Percentiles rank a stretch among this genome's conserved stretches.
These are phyloP conservation scores for Gisinianus flammeolus DNA, from an alignment of 2,888 invertebrate genomes.

Conservation along the genomic window DNA sequence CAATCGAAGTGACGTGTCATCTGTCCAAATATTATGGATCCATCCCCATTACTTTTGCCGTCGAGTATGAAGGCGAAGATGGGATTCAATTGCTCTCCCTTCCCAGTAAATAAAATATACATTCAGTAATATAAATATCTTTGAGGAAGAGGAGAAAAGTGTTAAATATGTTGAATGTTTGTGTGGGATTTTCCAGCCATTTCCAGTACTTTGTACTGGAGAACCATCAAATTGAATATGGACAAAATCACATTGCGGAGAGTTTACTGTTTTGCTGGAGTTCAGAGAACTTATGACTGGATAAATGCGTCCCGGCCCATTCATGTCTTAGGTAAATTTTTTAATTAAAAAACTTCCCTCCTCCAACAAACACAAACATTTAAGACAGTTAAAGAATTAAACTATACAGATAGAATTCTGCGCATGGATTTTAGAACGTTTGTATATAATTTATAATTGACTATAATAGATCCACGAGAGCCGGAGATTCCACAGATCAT, in stretches of 20 bases:
- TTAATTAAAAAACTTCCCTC: too few species aligned
- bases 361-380: too few species aligned
- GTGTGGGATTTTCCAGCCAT: not conserved
- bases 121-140: not conserved
- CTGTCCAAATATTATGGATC: not conserved
- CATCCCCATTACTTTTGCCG: not conserved
- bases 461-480: too few species aligned
- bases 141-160: not conserved
- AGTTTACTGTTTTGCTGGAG: not conserved
- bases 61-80: not conserved
- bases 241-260: not conserved
- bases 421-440: too few species aligned
- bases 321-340: not conserved
- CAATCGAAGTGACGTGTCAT: not conserved
- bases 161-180: not conserved
- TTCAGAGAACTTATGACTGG: not conserved
- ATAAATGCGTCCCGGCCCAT: not conserved
- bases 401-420: too few species aligned
- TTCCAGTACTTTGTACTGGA: not conserved
- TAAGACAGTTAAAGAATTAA: too few species aligned
- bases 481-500: too few species aligned
- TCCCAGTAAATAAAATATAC: not conserved
- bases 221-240: not conserved
- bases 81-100: not conserved
- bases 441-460: too few species aligned